A percentile compares a stretch with the other conserved stretches of the same genome.
phyloP scores from a whole-genome alignment of 1,140 invertebrate genomes.

The Drosophila ohnishii region DNA sequence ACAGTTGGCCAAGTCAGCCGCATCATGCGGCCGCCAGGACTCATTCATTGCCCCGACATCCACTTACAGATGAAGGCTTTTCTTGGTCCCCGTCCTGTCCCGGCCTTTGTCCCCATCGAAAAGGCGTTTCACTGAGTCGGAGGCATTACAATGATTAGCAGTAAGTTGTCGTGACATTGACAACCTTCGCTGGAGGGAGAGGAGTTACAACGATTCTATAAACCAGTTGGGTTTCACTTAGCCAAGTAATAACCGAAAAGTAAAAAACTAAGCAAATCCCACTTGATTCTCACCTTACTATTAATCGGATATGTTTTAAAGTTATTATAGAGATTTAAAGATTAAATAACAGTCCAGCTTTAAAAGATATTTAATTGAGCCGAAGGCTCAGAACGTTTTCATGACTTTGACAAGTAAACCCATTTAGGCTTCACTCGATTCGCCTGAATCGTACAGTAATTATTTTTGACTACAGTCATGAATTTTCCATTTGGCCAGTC shows the following conservation, averaged over 20 bases:
- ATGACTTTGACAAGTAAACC: constrained; percentile 57
- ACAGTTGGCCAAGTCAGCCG: constrained; percentile 73
- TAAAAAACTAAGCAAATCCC: not conserved
- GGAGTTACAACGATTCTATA: not conserved
- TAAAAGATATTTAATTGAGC: not conserved
- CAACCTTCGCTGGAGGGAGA: constrained; percentile 26
- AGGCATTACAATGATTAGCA: constrained; percentile 53
- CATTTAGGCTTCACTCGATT: constrained; percentile 10
- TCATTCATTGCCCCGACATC: constrained; percentile 65
- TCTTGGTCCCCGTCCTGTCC: constrained; percentile 11
- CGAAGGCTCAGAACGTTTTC: constrained; percentile 27
- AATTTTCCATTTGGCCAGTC: constrained; percentile 31
- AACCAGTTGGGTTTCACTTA: not conserved
- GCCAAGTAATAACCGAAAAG: not conserved
- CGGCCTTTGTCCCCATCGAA: constrained; percentile 39
- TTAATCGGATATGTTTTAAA: not conserved
- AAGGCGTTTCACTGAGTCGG: constrained; percentile 7
- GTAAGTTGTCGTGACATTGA: constrained; percentile 66
- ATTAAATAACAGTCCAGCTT: not conserved
- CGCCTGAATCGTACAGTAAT: constrained; percentile 12
- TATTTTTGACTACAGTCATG: constrained; percentile 24
- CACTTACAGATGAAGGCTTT: constrained; percentile 42
- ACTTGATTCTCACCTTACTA: not conserved
- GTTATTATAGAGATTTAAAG: not conserved
- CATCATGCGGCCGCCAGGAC: constrained; percentile 56